These are phyloP conservation scores for Amphiura filiformis DNA, from an alignment of 35 echinoderm and acorn worm genomes.

Conservation along the genomic window DNA sequence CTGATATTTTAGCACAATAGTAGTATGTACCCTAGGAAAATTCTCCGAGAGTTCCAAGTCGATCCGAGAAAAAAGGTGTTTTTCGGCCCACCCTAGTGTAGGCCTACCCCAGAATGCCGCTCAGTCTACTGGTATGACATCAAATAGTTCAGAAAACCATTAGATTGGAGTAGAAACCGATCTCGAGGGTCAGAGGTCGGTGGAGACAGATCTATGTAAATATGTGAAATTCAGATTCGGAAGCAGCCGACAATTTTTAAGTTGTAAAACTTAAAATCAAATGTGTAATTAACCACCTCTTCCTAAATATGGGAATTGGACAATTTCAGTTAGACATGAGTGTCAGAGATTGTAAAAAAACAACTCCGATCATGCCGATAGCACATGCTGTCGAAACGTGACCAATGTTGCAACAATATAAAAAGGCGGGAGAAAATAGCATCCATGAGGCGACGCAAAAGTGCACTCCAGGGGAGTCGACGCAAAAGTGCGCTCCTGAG, in stretches of 20 bases:
- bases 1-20: too few species aligned
- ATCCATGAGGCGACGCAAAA: too few species aligned
- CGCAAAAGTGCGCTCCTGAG: background rate
- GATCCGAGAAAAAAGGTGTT: too few species aligned
- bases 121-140: too few species aligned
- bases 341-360: background rate
- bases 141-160: background rate
- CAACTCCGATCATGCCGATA: too few species aligned
- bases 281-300: background rate
- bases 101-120: background rate
- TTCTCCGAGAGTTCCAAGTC: too few species aligned
- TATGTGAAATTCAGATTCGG: conserved; percentile 23
- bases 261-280: background rate
- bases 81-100: too few species aligned
- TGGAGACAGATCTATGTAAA: background rate
- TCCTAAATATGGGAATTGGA: background rate
- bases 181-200: background rate
- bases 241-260: background rate
- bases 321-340: background rate
- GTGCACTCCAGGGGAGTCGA: too few species aligned
- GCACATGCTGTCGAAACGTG: background rate
- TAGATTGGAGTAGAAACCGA: background rate
- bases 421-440: too few species aligned
- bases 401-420: too few species aligned
- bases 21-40: too few species aligned